A percentile compares a stretch with the other conserved stretches of the same genome.
Conservation (phyloP, 2,113 vertebrate species). For the Calyptomena viridis region DNA sequence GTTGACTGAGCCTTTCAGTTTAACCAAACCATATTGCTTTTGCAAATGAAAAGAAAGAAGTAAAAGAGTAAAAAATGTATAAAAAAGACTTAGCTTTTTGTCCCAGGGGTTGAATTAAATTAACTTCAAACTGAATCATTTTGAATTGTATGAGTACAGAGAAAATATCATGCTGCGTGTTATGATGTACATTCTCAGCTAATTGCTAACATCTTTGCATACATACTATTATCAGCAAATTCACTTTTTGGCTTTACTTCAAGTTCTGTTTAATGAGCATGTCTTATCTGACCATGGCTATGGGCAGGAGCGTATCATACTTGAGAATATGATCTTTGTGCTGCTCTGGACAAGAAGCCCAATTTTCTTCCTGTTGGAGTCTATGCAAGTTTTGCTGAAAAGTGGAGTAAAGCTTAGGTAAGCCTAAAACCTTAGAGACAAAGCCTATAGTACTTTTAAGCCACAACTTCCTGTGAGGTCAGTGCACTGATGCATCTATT, state of each 20-base stretch:
- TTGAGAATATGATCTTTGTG: slow-evolving; percentile 28
- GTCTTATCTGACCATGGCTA: slow-evolving; percentile 43
- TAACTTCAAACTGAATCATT: slow-evolving; percentile 60
- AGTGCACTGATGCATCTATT: not conserved
- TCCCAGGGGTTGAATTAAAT: slow-evolving; percentile 63
- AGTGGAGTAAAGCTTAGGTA: not conserved
- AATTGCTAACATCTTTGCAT: slow-evolving; percentile 74
- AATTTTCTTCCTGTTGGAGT: not conserved
- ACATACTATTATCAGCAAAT: slow-evolving; percentile 57
- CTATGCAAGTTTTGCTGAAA: not conserved
- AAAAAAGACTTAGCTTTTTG: slow-evolving; percentile 39
- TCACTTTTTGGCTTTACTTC: slow-evolving; percentile 58
- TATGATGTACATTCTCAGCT: slow-evolving; percentile 63
- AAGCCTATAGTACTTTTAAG: slow-evolving; percentile 1
- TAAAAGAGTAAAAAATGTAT: slow-evolving; percentile 1
- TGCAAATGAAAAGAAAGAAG: slow-evolving; percentile 33
- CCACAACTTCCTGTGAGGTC: slow-evolving; percentile 3
- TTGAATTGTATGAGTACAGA: slow-evolving; percentile 30
- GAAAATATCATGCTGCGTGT: slow-evolving; percentile 43
- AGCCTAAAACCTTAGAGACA: not conserved
- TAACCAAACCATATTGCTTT: slow-evolving; percentile 71
- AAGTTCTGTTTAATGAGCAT: slow-evolving; percentile 49
- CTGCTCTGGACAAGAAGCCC: not conserved
- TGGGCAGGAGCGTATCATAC: accelerated
- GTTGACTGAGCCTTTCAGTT: slow-evolving; percentile 75